These are phyloP conservation scores for Pseudomugil gertrudae DNA, from an alignment of 2,797 vertebrate genomes.

Conservation along the genomic window DNA sequence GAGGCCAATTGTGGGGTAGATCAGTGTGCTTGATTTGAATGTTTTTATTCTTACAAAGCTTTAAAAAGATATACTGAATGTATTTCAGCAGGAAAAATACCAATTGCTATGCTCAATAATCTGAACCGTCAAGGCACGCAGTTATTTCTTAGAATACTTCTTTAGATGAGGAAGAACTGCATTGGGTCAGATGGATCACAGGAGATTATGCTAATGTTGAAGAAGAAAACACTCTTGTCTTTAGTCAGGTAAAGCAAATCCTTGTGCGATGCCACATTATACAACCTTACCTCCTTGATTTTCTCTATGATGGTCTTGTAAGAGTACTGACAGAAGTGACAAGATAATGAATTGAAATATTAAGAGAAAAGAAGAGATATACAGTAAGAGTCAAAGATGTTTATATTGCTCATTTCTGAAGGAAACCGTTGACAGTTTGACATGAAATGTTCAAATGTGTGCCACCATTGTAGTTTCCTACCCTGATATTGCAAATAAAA, in stretches of 20 bases:
- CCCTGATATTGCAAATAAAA: constrained; percentile 5
- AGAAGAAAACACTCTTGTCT: constrained; percentile 61
- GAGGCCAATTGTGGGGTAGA: background rate
- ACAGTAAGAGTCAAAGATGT: constrained; percentile 19
- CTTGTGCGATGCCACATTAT: constrained; percentile 55
- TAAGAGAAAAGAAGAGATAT: constrained; percentile 9
- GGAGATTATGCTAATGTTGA: constrained; percentile 73
- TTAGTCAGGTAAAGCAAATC: constrained; percentile 74
- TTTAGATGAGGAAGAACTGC: constrained; percentile 52
- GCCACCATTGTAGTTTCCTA: constrained; percentile 11
- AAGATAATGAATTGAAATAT: constrained; percentile 25
- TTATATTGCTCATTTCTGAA: constrained; percentile 17
- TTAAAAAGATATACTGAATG: constrained; percentile 43
- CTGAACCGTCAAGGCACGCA: constrained; percentile 53
- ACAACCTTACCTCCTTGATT: constrained; percentile 57
- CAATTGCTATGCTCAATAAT: constrained; percentile 64
- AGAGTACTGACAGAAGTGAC: constrained; percentile 36
- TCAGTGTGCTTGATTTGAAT: constrained; percentile 20
- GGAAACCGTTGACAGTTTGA: background rate
- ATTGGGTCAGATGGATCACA: constrained; percentile 68
- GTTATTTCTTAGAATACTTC: constrained; percentile 54
- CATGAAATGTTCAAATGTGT: constrained; percentile 22
- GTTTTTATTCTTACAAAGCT: constrained; percentile 40
- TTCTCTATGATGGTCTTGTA: constrained; percentile 47
- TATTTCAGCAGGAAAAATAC: constrained; percentile 35